Percentiles rank a stretch among this genome's conserved stretches.
Conservation (phyloP, 2,797 vertebrate genomes). For the Melopsittacus undulatus region DNA sequence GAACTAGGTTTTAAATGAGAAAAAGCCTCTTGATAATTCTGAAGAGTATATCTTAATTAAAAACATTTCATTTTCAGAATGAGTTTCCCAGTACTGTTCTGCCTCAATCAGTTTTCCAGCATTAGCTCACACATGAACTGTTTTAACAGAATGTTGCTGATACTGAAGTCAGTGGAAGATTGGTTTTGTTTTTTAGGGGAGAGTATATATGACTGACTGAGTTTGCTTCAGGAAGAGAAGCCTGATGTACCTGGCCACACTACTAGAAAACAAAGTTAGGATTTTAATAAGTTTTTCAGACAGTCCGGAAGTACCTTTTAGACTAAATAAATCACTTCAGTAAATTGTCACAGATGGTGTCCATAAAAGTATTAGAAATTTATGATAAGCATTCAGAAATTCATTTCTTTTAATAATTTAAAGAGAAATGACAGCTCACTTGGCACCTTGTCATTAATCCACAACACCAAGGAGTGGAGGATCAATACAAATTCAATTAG, state of each 20-base stretch:
- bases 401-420: not conserved
- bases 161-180: not conserved
- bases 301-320: not conserved
- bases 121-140: not conserved
- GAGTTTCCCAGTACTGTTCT: conserved; percentile 15
- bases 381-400: not conserved
- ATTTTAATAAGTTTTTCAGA: not conserved
- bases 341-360: not conserved
- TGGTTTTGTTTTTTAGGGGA: not conserved
- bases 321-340: not conserved
- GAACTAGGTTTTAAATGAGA: conserved; percentile 28
- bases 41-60: conserved; percentile 39
- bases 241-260: not conserved
- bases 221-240: not conserved
- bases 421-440: not conserved
- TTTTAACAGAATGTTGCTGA: not conserved
- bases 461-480: not conserved
- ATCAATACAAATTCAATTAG: not conserved
- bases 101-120: conserved; percentile 30
- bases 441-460: not conserved
- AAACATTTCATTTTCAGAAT: conserved; percentile 32
- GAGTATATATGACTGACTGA: not conserved
- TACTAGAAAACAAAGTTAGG: not conserved
- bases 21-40: conserved; percentile 15
- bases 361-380: not conserved